Percentiles rank a stretch among this genome's conserved stretches.
phyloP scores from a whole-genome alignment of 2,113 vertebrate species.

The Halcyon malimbica region DNA sequence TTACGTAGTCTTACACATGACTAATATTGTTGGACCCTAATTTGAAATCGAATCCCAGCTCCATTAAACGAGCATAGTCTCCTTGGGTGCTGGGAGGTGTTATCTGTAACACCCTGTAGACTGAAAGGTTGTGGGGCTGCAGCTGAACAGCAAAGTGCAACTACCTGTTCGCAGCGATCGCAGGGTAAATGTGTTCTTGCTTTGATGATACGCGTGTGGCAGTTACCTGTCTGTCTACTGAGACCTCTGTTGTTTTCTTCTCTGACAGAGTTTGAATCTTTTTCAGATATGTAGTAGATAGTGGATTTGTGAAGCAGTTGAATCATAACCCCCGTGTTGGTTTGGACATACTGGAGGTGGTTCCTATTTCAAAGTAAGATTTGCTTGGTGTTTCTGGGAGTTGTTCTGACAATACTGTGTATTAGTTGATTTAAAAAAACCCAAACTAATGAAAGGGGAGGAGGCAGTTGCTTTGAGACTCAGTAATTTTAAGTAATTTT shows the following conservation, averaged over 20 bases:
- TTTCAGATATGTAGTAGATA: conserved; percentile 91
- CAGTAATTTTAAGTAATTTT: background rate
- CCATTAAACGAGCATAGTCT: background rate
- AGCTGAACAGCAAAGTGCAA: background rate
- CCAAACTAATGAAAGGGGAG: background rate
- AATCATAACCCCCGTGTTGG: conserved; percentile 94
- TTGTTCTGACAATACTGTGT: background rate
- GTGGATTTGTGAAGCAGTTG: conserved; percentile 97
- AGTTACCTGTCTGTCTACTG: background rate
- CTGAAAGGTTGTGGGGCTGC: background rate
- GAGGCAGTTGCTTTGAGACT: fast-evolving
- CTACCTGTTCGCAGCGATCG: background rate
- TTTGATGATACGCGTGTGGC: background rate
- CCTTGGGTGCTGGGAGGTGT: background rate
- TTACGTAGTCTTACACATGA: background rate
- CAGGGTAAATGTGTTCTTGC: background rate
- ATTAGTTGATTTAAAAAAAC: background rate
- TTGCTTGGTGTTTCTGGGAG: background rate
- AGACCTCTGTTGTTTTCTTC: background rate
- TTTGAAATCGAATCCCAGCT: background rate
- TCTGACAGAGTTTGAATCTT: background rate
- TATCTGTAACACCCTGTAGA: background rate
- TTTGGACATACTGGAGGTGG: conserved; percentile 93
- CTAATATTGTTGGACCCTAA: background rate
- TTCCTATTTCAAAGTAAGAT: conserved; percentile 96